phyloP scores from a whole-genome alignment of 92 coral and sea anemone genomes.

The Palythoa heliodiscus region DNA sequence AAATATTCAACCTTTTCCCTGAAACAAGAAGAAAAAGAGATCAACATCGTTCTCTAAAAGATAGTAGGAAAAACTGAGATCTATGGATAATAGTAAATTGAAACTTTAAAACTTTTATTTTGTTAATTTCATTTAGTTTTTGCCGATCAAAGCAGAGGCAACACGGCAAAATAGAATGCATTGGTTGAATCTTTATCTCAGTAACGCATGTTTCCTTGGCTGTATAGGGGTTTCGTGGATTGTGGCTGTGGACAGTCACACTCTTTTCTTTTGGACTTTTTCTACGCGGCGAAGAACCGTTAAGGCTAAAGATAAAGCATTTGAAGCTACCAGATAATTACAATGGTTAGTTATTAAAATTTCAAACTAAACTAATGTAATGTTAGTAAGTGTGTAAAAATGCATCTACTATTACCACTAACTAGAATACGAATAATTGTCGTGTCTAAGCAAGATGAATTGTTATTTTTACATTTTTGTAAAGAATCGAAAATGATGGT shows the following conservation, averaged over 20 bases:
- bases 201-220: background rate
- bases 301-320: conserved; percentile 46
- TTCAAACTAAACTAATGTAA: conserved; percentile 9
- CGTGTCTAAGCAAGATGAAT: background rate
- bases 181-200: conserved; percentile 11
- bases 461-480: conserved; percentile 35
- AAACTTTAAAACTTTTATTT: background rate
- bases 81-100: background rate
- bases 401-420: background rate
- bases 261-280: conserved; percentile 59
- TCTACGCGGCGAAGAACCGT: conserved; percentile 63
- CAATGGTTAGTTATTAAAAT: conserved; percentile 29
- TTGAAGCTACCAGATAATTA: conserved; percentile 56
- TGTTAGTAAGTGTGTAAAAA: conserved; percentile 5
- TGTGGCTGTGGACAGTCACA: conserved; percentile 63
- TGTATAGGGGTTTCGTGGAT: conserved; percentile 60
- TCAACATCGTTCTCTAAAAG: conserved; percentile 1
- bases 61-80: background rate
- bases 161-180: background rate
- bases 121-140: conserved; percentile 1
- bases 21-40: conserved; percentile 5
- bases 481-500: conserved; percentile 5
- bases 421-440: conserved; percentile 1
- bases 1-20: conserved; percentile 9
- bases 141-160: conserved; percentile 6